Evolutionary conservation across 2,797 vertebrate species (phyloP).

Genomic region (Otus scops): DNA sequence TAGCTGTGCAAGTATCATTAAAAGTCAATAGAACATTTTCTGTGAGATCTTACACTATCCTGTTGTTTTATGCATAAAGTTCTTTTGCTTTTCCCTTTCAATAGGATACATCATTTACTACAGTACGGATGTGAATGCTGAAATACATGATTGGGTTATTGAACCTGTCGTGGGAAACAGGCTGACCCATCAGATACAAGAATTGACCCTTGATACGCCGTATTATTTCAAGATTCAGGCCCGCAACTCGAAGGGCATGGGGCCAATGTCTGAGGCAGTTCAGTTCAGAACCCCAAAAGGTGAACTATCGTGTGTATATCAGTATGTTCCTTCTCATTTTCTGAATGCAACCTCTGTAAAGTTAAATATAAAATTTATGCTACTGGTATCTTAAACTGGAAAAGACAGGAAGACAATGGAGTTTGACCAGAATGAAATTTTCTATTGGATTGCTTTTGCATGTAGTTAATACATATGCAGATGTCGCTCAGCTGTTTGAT

Average conservation of each 20-base stretch:
- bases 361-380: too few relatives aligned
- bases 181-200: conserved; percentile 97
- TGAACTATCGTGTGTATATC: conserved; percentile 28
- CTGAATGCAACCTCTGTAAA: neutral
- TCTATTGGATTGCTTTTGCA: neutral
- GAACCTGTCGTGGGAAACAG: conserved; percentile 96
- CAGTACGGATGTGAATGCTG: conserved; percentile 94
- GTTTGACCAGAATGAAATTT: neutral
- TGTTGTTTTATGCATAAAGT: neutral
- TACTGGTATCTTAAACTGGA: neutral
- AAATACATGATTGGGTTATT: conserved; percentile 98
- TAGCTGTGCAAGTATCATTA: neutral
- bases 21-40: neutral
- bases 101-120: conserved; percentile 99
- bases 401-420: neutral
- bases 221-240: conserved; percentile 99
- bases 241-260: conserved; percentile 98
- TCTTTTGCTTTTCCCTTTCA: neutral
- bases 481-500: neutral
- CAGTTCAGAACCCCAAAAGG: conserved; percentile 97
- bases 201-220: conserved; percentile 92
- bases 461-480: neutral
- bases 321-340: neutral
- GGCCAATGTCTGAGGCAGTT: conserved; percentile 96
- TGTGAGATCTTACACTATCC: neutral